Evolutionary conservation across 2,113 vertebrate genomes (phyloP).

Genomic region (Etheostoma cragini): DNA sequence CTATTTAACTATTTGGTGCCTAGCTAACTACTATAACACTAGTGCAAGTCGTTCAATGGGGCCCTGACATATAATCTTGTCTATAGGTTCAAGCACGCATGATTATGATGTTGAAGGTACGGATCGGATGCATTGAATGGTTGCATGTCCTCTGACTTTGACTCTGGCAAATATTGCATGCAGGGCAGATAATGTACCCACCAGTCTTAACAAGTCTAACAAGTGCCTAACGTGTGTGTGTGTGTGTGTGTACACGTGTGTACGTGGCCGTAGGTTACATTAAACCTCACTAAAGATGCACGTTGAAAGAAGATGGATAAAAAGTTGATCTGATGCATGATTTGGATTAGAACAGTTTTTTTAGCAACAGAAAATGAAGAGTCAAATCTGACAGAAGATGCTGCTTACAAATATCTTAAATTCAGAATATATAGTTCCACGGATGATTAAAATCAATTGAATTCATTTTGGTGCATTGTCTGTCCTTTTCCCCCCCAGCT

Average conservation of each 20-base stretch:
- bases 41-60: not conserved
- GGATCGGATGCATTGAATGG: not conserved
- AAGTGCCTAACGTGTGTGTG: not conserved
- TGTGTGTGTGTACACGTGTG: not conserved
- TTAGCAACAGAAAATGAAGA: not conserved
- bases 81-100: conserved; percentile 54
- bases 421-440: not conserved
- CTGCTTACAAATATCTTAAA: not conserved
- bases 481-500: conserved; percentile 41
- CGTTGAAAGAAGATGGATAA: not conserved
- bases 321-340: not conserved
- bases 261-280: not conserved
- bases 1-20: not conserved
- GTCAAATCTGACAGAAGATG: not conserved
- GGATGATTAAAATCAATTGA: not conserved
- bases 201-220: not conserved
- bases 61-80: conserved; percentile 52
- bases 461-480: not conserved
- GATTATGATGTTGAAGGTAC: conserved; percentile 61
- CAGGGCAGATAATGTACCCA: not conserved
- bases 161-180: not conserved
- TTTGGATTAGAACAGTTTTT: not conserved
- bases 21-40: not conserved
- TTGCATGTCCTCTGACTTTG: conserved; percentile 28
- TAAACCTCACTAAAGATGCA: not conserved